Percentiles rank a stretch among this genome's conserved stretches.
These are phyloP conservation scores for Mormyrus hasselquistii DNA, from an alignment of 2,797 vertebrate genomes.

Conservation along the genomic window DNA sequence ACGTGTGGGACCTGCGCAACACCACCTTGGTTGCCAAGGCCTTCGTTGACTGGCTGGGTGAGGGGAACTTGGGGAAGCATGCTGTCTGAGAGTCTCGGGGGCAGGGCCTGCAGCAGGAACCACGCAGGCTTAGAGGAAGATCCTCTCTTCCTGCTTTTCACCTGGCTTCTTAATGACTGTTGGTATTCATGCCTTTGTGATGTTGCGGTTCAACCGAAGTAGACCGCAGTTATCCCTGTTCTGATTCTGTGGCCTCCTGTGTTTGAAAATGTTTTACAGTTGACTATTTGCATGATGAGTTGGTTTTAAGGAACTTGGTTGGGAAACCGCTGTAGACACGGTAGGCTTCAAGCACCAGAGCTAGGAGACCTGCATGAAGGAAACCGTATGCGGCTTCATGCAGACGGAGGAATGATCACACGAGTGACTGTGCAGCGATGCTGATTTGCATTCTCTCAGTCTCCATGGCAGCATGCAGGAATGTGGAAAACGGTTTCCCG, in stretches of 20 bases:
- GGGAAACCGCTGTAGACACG: not conserved
- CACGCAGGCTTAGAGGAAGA: not conserved
- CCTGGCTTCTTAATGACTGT: not conserved
- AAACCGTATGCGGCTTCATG: not conserved
- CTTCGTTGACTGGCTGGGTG: constrained; percentile 76
- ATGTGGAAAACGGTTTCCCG: not conserved
- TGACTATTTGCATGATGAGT: not conserved
- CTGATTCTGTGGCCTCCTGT: not conserved
- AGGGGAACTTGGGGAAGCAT: constrained; percentile 22
- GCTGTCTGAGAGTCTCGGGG: not conserved
- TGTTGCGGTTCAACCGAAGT: not conserved
- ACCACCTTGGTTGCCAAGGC: constrained; percentile 69
- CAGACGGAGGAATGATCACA: not conserved
- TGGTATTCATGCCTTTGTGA: not conserved
- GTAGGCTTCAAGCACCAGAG: not conserved
- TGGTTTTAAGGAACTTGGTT: not conserved
- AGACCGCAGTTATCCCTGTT: not conserved
- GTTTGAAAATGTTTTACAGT: not conserved
- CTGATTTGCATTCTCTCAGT: not conserved
- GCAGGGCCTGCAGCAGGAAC: not conserved
- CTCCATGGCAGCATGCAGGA: not conserved
- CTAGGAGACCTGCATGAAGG: not conserved
- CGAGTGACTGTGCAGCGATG: not conserved
- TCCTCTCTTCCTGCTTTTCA: not conserved
- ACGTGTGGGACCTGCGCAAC: constrained; percentile 80